phyloP scores from a whole-genome alignment of 2,797 vertebrate species.

The Glyptemys insculpta region DNA sequence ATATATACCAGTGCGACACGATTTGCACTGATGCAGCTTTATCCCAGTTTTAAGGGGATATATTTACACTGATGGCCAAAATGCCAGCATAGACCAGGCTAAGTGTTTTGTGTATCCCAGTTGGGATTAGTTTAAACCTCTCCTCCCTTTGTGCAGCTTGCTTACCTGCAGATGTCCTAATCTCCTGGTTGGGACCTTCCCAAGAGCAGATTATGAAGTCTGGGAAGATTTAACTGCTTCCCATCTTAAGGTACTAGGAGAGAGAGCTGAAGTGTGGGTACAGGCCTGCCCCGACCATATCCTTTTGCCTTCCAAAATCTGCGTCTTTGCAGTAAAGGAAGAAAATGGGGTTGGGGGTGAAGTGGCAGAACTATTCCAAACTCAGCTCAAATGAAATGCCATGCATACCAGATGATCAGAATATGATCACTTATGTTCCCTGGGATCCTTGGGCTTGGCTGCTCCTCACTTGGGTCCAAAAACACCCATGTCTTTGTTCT shows the following conservation, averaged over 20 bases:
- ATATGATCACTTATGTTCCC: background rate
- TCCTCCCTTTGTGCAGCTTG: background rate
- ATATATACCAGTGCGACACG: background rate
- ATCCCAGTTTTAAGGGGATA: background rate
- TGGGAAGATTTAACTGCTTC: background rate
- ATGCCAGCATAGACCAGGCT: background rate
- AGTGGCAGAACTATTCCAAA: background rate
- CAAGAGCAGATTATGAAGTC: slow-evolving; percentile 3
- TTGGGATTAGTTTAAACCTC: background rate
- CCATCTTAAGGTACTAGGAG: background rate
- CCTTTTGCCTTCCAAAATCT: background rate
- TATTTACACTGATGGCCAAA: background rate
- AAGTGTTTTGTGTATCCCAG: background rate
- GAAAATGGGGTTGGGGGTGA: background rate
- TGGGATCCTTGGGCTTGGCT: background rate
- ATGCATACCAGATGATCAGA: background rate
- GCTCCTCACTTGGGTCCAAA: no score
- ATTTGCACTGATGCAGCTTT: background rate
- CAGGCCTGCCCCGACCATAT: background rate
- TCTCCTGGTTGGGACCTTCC: background rate
- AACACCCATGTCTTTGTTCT: no score
- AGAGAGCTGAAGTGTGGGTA: background rate
- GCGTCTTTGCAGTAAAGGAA: background rate
- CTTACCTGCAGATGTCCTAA: background rate
- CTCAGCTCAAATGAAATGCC: background rate